phyloP scores from a whole-genome alignment of 2,797 vertebrate genomes.

The Enteromius radiatus region DNA sequence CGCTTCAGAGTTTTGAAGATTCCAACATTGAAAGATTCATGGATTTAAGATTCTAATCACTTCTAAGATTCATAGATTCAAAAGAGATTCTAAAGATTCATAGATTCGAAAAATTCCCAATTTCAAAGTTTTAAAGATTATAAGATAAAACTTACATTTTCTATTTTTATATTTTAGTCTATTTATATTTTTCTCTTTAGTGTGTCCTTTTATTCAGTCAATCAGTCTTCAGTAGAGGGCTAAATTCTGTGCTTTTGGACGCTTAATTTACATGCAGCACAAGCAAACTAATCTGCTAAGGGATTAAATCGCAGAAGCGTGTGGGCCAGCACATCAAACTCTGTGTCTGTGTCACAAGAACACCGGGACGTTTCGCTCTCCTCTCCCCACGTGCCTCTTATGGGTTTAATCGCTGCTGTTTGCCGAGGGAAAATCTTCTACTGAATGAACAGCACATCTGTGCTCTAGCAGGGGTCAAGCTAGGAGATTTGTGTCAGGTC shows the following conservation, averaged over 20 bases:
- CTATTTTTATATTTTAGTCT: not conserved
- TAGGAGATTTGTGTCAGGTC: slow-evolving; percentile 16
- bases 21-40: not conserved
- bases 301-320: slow-evolving; percentile 10
- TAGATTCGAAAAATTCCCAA: no score
- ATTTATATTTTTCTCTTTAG: not conserved
- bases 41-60: not conserved
- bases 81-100: not conserved
- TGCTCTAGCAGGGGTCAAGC: slow-evolving; percentile 10
- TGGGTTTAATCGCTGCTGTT: slow-evolving; percentile 2
- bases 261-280: not conserved
- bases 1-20: not conserved
- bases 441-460: slow-evolving; percentile 49
- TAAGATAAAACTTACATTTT: not conserved
- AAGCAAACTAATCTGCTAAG: slow-evolving; percentile 25
- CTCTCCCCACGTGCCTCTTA: not conserved
- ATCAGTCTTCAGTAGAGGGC: not conserved
- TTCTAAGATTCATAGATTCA: not conserved
- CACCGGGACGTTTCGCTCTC: not conserved
- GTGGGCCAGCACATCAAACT: not conserved
- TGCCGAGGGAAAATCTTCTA: not conserved
- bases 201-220: slow-evolving; percentile 6
- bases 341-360: slow-evolving; percentile 12
- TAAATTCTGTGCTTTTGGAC: not conserved
- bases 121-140: not conserved